Percentiles rank a stretch among this genome's conserved stretches.
These are phyloP conservation scores for Alligator mississippiensis DNA, from an alignment of 2,113 vertebrate species.

Conservation along the genomic window DNA sequence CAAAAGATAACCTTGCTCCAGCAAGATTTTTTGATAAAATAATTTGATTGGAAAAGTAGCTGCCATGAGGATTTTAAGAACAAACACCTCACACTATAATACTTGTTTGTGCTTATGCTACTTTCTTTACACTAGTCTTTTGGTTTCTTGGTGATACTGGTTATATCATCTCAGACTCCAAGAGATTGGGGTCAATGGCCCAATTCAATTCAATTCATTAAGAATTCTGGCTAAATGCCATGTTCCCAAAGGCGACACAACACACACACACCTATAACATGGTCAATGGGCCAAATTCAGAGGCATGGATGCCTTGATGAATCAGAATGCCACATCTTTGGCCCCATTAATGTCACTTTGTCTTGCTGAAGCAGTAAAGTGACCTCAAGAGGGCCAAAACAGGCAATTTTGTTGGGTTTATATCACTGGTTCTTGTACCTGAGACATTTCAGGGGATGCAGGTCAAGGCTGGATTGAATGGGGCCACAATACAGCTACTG, in stretches of 20 bases:
- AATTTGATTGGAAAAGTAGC: not conserved
- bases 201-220: not conserved
- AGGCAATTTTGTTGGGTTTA: not conserved
- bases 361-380: not conserved
- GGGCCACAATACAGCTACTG: not conserved
- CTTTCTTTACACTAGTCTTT: not conserved
- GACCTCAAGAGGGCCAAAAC: not conserved
- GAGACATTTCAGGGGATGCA: not conserved
- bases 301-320: not conserved
- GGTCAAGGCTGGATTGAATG: not conserved
- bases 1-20: not conserved
- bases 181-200: not conserved
- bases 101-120: not conserved
- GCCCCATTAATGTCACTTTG: rapidly evolving
- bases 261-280: no score
- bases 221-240: no score
- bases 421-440: no score
- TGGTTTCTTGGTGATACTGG: not conserved
- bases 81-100: not conserved
- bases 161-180: not conserved
- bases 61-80: not conserved
- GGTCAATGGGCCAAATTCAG: not conserved
- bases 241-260: no score
- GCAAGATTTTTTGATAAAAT: not conserved
- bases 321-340: not conserved